A percentile compares a stretch with the other conserved stretches of the same genome.
These are phyloP conservation scores for Pseudorectes ferrugineus DNA, from an alignment of 2,113 vertebrate genomes.

Conservation along the genomic window DNA sequence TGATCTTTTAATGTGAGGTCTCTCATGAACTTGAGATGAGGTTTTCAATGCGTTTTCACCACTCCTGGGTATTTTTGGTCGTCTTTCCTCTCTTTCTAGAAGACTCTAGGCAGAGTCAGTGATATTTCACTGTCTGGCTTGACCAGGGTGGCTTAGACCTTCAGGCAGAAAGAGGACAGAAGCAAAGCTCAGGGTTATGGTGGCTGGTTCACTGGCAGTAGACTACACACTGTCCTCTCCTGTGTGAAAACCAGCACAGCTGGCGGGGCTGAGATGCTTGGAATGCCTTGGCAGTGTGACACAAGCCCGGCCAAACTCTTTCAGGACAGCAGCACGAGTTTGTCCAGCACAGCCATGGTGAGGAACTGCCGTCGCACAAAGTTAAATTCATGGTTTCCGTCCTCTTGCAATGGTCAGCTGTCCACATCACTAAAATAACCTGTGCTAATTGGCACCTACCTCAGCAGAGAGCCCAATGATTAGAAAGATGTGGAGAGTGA, in stretches of 20 bases:
- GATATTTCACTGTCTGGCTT: not conserved
- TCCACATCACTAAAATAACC: slow-evolving; percentile 41
- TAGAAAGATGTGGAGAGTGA: slow-evolving; percentile 43
- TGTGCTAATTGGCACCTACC: slow-evolving; percentile 33
- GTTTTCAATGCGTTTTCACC: not conserved
- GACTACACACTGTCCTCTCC: not conserved
- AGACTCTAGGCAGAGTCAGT: not conserved
- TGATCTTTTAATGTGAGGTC: not conserved
- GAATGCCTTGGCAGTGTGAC: not conserved
- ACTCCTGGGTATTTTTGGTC: not conserved
- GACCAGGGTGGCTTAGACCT: not conserved
- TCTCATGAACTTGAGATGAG: not conserved
- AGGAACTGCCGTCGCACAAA: not conserved
- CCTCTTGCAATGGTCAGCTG: slow-evolving; percentile 14
- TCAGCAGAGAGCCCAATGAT: slow-evolving; percentile 41
- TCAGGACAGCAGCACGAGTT: not conserved
- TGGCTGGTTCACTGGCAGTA: not conserved
- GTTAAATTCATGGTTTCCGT: not conserved
- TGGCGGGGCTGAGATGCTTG: not conserved
- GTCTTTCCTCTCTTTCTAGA: not conserved
- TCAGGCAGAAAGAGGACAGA: not conserved
- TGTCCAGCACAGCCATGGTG: not conserved
- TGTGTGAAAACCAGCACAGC: not conserved
- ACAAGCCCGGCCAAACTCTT: not conserved
- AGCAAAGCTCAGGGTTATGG: not conserved